Percentiles rank a stretch among this genome's conserved stretches.
phyloP scores from a whole-genome alignment of 1,140 invertebrate species.

The Scaptomyza hsui region DNA sequence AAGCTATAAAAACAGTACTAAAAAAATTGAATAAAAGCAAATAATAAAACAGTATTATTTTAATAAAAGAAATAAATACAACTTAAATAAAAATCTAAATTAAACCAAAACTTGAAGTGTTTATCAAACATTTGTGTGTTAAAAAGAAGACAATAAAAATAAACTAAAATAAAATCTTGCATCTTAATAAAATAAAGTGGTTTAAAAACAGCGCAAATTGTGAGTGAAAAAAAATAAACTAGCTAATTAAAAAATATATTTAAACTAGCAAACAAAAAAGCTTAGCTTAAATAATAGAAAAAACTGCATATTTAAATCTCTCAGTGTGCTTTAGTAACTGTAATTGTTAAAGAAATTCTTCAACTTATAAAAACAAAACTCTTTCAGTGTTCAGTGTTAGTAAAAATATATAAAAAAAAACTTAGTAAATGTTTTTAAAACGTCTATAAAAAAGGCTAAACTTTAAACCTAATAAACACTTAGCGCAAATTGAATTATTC shows the following conservation, averaged over 20 bases:
- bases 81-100: slow-evolving; percentile 4
- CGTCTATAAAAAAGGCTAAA: slow-evolving; percentile 1
- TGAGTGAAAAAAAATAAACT: slow-evolving; percentile 44
- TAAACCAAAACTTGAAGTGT: slow-evolving; percentile 33
- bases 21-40: slow-evolving; percentile 12
- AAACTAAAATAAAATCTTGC: slow-evolving; percentile 29
- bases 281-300: slow-evolving; percentile 56
- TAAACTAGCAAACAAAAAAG: slow-evolving; percentile 44
- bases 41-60: slow-evolving; percentile 17
- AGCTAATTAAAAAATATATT: slow-evolving; percentile 37
- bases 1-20: slow-evolving; percentile 16
- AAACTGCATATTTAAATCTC: slow-evolving; percentile 39
- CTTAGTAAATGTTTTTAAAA: slow-evolving; percentile 53
- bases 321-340: slow-evolving; percentile 59
- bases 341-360: slow-evolving; percentile 33
- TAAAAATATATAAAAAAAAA: slow-evolving; percentile 34
- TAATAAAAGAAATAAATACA: slow-evolving; percentile 1
- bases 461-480: background rate
- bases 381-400: slow-evolving; percentile 59
- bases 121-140: background rate
- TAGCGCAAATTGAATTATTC: slow-evolving; percentile 7
- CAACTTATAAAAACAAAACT: slow-evolving; percentile 15
- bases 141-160: slow-evolving; percentile 57
- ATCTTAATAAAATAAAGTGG: slow-evolving; percentile 26
- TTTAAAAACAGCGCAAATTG: slow-evolving; percentile 17